phyloP scores from a whole-genome alignment of 2,888 invertebrate species.

The Norana najaformis region DNA sequence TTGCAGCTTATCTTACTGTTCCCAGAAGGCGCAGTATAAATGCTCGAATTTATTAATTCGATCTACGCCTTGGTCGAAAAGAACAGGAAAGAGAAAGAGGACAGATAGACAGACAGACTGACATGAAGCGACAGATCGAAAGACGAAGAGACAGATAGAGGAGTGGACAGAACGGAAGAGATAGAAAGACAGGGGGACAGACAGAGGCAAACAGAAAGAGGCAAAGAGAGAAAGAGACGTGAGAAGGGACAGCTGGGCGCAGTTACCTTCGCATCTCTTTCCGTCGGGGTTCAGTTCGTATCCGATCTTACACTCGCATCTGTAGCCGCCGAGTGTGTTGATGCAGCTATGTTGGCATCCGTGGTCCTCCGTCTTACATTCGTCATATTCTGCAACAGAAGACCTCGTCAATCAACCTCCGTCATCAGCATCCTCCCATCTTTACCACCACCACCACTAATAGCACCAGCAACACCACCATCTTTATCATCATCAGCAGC shows the following conservation, averaged over 20 bases:
- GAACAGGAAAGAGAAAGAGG: too few relatives aligned
- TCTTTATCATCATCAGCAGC: neutral
- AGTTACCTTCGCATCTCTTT: constrained; percentile 89
- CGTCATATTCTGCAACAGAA: constrained; percentile 80
- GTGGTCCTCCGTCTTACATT: constrained; percentile 85
- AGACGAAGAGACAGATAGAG: too few relatives aligned
- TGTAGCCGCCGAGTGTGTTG: constrained; percentile 82
- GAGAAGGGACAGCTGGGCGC: neutral
- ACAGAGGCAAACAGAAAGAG: neutral
- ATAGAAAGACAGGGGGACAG: neutral
- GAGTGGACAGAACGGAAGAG: too few relatives aligned
- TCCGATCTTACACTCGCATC: constrained; percentile 92
- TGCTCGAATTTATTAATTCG: too few relatives aligned
- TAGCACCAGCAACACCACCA: neutral
- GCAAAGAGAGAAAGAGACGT: neutral
- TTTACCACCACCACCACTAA: neutral
- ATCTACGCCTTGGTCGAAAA: too few relatives aligned
- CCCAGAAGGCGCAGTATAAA: too few relatives aligned
- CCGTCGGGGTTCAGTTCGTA: constrained; percentile 96
- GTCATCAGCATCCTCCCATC: neutral
- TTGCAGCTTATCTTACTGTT: too few relatives aligned
- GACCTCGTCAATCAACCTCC: neutral
- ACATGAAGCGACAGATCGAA: too few relatives aligned
- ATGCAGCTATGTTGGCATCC: constrained; percentile 95
- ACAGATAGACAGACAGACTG: too few relatives aligned